Evolutionary conservation across 2,888 invertebrate species (phyloP), one percentile per base, ranked within the genome.

Genomic region (Cantharis lateralis): DNA sequence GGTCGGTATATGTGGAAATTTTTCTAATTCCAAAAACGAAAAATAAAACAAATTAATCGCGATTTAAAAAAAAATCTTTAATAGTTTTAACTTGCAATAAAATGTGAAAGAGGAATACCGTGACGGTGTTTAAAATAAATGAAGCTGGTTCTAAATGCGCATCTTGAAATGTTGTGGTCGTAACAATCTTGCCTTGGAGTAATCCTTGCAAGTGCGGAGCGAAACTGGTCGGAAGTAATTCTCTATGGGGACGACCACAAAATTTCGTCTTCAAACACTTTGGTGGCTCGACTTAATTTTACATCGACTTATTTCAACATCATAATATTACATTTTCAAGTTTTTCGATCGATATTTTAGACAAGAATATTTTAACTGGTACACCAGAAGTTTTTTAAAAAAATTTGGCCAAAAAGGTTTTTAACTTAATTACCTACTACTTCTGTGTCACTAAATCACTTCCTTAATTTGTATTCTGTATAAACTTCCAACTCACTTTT

Each of bases 141-240:
- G 75, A 78, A 75, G 61, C 48, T 48, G 72, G 72, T 75, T 78
- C 75, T 78, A 78, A 78, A 75, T 78, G 64, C 75, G 75, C 75
- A 72, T 78, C 78, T 77, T 72, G 76, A 74, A 74, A 71, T 76
- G 79, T 78, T 80, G 80, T 77, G 77, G 80, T 78, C 76, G 79
- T 78, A 79, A 80, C 79, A 80, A 78, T 80, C 79, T 80, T 76
- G 79, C 78, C 77, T 78, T 78, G 78, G 80, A 75, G 75, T 81
- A 81, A 81, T 81, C 81, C 80, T 79, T 73, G 76, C 77, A 75
- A 79, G 79, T 81, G 81, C 80, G 80, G 79, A 78, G 78, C 80
- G 80, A 80, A 81, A 81, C 80, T 81, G 81, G 81, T 78, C 81
- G 81, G 81, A 81, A 81, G 80, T 81, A 81, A 81, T 81, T 81